Conservation (phyloP, 2,113 vertebrate genomes). For the Callospermophilus lateralis region DNA sequence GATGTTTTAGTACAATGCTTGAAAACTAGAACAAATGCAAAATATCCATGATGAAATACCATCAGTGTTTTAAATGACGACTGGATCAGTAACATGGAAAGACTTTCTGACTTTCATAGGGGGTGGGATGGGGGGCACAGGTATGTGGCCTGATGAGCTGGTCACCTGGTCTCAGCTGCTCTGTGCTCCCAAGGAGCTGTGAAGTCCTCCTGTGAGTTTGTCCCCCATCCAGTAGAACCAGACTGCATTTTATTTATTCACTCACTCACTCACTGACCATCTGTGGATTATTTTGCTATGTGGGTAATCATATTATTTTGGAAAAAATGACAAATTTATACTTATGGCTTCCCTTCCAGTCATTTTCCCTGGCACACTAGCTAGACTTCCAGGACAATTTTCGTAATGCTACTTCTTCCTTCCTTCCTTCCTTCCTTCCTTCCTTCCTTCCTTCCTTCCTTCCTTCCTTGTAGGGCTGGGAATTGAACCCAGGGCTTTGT, state of each 20-base stretch:
- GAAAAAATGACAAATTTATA: constrained; percentile 32
- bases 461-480: no score
- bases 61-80: neutral
- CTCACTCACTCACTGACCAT: neutral
- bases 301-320: neutral
- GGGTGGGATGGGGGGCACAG: neutral
- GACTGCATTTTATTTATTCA: neutral
- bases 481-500: no score
- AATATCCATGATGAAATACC: neutral
- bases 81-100: neutral
- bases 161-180: neutral
- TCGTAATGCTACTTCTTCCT: no score
- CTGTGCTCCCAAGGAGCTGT: neutral
- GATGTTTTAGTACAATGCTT: neutral
- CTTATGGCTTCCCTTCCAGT: neutral
- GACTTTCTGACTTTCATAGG: neutral
- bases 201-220: neutral
- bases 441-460: no score
- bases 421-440: no score
- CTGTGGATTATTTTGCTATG: neutral
- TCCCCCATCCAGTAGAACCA: neutral
- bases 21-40: neutral
- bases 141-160: neutral
- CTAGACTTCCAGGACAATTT: neutral
- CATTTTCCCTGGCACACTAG: neutral